Evolutionary conservation across 2,888 invertebrate species (phyloP), one percentile per base, ranked within the genome.

Genomic region (Dicyrtomina minuta): DNA sequence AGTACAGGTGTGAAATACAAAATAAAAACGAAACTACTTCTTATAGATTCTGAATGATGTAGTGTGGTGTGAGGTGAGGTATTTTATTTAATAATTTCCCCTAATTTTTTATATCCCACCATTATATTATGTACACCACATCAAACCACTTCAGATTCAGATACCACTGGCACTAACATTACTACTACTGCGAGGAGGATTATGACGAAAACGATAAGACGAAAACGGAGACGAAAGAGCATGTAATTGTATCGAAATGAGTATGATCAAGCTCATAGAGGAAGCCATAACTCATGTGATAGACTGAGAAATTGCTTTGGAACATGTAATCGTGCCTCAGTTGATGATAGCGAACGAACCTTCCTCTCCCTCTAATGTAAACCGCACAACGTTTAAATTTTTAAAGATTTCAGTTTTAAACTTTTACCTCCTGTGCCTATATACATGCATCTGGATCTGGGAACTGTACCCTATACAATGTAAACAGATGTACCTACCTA

Each of bases 261-360:
- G 59, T 53, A 66, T 56, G 61, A 66, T 66, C 53, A 44, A 46
- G 51, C 33, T 33, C 26, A 61, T 61, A 69, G 72, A 77, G 76
- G 77, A 77, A 76, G 72, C 72, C 73, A 77, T 77, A 77, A 77
- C 73, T 77, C 76, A 74, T 76, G 75, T 72, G 73, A 74, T 72
- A 74, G 74, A 74, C 72, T 71, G 71, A 73, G 70, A 77, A 75
- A 72, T 75, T 71, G 58, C 65, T 65, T 20, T 13, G 59, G 39
- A 68, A 49, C 68, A 51, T 65, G 58, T 70, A 70, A 68, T 68
- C 55, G 43, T 55, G 33, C 59, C 44, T 17, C 4, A 22, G 53
- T 22, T 58, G 59, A 67, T 68, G 60, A 61, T 68, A 60, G 60
- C 41, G 20, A 22, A 51, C 41, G 60, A 60, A 61, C 20, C 60